Conservation (phyloP, 2,797 vertebrate species). For the Glyptemys insculpta region DNA sequence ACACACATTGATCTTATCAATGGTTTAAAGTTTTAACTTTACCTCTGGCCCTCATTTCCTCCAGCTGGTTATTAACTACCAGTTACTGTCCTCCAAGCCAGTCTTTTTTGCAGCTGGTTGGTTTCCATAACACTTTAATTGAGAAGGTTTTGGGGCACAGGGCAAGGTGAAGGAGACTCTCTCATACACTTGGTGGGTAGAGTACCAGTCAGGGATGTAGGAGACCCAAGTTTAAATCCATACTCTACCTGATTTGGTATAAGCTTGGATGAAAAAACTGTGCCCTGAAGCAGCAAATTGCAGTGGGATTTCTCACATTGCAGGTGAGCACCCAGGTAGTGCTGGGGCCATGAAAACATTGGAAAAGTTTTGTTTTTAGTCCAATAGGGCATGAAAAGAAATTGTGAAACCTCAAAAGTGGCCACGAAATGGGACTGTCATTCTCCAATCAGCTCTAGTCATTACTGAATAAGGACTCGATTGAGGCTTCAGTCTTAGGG, state of each 20-base stretch:
- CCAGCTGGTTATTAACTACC: not conserved
- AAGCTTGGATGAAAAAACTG: not conserved
- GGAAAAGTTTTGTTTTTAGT: not conserved
- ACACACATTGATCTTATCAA: not conserved
- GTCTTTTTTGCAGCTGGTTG: not conserved
- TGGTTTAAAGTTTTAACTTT: not conserved
- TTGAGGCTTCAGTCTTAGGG: not conserved
- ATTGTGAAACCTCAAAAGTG: not conserved
- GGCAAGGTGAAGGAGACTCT: not conserved
- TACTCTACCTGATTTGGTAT: not conserved
- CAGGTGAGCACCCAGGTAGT: not conserved
- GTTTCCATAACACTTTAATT: not conserved
- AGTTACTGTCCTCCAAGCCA: not conserved
- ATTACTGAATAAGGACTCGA: not conserved
- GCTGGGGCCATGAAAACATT: not conserved
- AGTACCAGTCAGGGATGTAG: not conserved
- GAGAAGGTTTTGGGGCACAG: not conserved
- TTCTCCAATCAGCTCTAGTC: not conserved
- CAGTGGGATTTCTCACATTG: not conserved
- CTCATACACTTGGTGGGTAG: not conserved
- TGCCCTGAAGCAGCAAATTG: not conserved
- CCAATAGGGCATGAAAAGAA: not conserved
- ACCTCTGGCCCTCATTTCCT: not conserved
- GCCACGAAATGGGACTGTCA: not conserved
- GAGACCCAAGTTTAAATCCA: not conserved